Evolutionary conservation across 2,797 vertebrate species (phyloP).

Genomic region (Iguana delicatissima): DNA sequence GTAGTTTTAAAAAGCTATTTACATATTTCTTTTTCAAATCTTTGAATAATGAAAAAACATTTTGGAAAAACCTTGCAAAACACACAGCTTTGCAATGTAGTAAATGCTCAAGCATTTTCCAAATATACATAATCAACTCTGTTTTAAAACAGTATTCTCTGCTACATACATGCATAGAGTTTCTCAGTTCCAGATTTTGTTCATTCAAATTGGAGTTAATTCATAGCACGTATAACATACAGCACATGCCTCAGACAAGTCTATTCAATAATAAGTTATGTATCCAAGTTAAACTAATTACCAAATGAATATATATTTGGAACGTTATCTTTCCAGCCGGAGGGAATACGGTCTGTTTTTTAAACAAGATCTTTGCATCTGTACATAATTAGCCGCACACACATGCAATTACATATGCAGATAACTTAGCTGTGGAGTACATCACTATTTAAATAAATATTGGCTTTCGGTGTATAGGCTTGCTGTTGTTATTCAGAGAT

Average conservation of each 20-base stretch:
- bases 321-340: conserved; percentile 61
- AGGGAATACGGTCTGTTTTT: conserved; percentile 46
- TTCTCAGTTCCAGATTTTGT: conserved; percentile 10
- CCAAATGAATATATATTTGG: conserved; percentile 54
- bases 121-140: neutral
- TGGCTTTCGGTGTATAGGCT: neutral
- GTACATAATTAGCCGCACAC: conserved; percentile 49
- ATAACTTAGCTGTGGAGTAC: conserved; percentile 23
- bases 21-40: conserved; percentile 24
- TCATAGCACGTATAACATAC: conserved; percentile 31
- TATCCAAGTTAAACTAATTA: conserved; percentile 62
- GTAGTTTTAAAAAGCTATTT: neutral
- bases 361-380: conserved; percentile 46
- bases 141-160: neutral
- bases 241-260: conserved; percentile 39
- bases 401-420: conserved; percentile 39
- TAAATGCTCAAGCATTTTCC: conserved; percentile 30
- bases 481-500: neutral
- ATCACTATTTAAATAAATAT: conserved; percentile 28
- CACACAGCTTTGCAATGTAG: neutral
- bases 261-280: conserved; percentile 47
- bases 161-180: neutral
- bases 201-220: conserved; percentile 1
- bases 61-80: neutral
- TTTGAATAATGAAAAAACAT: conserved; percentile 16